Evolutionary conservation across 2,888 invertebrate species (phyloP), one percentile per base, ranked within the genome.

Genomic region (Neoascia interrupta): DNA sequence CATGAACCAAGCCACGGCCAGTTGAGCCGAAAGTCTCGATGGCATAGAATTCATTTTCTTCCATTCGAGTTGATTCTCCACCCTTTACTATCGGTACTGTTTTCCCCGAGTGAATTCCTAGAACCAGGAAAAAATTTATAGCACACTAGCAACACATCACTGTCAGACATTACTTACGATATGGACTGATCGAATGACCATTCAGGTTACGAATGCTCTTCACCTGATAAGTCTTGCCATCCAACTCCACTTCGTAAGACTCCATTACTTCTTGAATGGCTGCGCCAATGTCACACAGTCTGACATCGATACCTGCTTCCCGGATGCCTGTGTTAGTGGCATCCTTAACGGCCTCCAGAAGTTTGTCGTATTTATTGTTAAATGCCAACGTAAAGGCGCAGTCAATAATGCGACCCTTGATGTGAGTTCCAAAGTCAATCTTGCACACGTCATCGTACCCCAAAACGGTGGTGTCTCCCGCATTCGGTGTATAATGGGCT

Each of bases 201-300:
- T 99, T 99, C 81, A 99, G 91, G 90, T 99, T 99, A 81, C 99
- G 92, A 85, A 99, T 99, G 4, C 98, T 96, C 90, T 98, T 99
- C 26, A 99, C 95, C 89, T 94, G 97, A 90, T 97, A 98, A 8
- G 95, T 95, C 90, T 97, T 97, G 28, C 99, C 99, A 88, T 99
- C 97, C 61, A 99, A 88, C 88, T 99, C 99, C 4, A 99, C 93
- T 90, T 99, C 99, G 88, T 99, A 98, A 0, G 98, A 98, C 86
- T 99, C 99, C 99, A 99, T 99, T 0, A 98, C 98, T 91, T 99
- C 99, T 87, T 99, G 99, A 83, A 99, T 97, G 1, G 96, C 96
- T 80, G 97, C 95, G 8, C 96, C 99, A 82, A 99, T 95, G 85
- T 99, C 99, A 88, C 99, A 98, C 69, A 99, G 91, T 86, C 97